These are phyloP conservation scores for Vespertilio murinus DNA, from an alignment of 2,797 vertebrate genomes.

Conservation along the genomic window DNA sequence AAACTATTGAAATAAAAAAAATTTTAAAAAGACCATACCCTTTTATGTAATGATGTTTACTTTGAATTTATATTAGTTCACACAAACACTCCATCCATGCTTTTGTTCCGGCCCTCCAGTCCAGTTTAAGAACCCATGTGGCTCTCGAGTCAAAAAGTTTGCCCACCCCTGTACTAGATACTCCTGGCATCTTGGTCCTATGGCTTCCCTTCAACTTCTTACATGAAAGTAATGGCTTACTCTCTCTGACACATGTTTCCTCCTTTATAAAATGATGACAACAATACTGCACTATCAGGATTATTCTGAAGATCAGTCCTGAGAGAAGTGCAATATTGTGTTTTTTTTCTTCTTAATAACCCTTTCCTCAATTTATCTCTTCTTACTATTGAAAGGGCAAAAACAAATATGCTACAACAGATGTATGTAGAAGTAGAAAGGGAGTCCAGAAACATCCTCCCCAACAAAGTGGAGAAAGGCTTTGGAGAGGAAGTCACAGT, in stretches of 20 bases:
- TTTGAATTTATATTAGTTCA: too few relatives aligned
- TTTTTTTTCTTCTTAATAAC: too few relatives aligned
- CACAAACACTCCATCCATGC: too few relatives aligned
- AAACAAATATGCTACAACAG: not conserved
- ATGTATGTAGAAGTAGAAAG: not conserved
- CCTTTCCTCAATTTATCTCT: too few relatives aligned
- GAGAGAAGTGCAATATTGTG: too few relatives aligned
- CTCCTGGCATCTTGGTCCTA: not conserved
- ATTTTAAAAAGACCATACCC: too few relatives aligned
- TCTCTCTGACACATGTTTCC: not conserved
- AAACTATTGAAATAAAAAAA: too few relatives aligned
- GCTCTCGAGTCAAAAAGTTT: too few relatives aligned
- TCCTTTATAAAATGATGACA: conserved; percentile 29
- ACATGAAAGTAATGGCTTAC: not conserved
- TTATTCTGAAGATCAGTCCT: conserved; percentile 33
- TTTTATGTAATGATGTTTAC: too few relatives aligned
- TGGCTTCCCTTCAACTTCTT: not conserved
- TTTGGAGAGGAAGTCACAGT: conserved; percentile 28
- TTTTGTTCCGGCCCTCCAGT: too few relatives aligned
- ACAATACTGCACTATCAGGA: not conserved
- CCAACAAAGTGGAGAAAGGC: not conserved
- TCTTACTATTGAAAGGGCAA: too few relatives aligned
- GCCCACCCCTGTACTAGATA: not conserved
- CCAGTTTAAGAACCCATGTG: too few relatives aligned
- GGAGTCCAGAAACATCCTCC: not conserved